These are phyloP conservation scores for Gymnocephalus cernua DNA, from an alignment of 2,113 vertebrate species.

Conservation along the genomic window DNA sequence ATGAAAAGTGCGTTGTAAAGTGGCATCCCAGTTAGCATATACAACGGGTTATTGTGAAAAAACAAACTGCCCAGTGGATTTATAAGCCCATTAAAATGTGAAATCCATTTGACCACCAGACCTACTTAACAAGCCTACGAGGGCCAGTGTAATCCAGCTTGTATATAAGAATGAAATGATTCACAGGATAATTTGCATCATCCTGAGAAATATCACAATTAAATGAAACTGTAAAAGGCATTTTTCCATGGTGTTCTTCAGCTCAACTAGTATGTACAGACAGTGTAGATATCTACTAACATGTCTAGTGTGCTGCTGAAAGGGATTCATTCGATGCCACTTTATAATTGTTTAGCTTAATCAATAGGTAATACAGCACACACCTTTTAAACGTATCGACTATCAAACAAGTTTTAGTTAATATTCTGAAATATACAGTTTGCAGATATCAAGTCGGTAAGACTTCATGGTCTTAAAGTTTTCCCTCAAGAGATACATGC, in stretches of 20 bases:
- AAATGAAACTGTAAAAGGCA: slow-evolving; percentile 7
- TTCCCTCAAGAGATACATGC: slow-evolving; percentile 59
- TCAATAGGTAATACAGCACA: slow-evolving; percentile 44
- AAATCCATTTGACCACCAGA: slow-evolving; percentile 73
- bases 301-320: background rate
- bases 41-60: slow-evolving; percentile 42
- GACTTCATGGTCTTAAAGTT: slow-evolving; percentile 62
- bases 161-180: slow-evolving; percentile 25
- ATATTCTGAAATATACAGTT: slow-evolving; percentile 45
- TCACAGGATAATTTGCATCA: slow-evolving; percentile 44
- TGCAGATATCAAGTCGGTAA: slow-evolving; percentile 32
- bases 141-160: slow-evolving; percentile 59
- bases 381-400: background rate
- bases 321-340: background rate
- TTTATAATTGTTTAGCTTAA: background rate
- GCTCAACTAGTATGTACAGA: background rate
- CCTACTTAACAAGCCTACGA: slow-evolving; percentile 52
- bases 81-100: slow-evolving; percentile 72
- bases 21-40: slow-evolving; percentile 33
- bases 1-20: slow-evolving; percentile 37
- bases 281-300: background rate
- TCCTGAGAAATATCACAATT: slow-evolving; percentile 18
- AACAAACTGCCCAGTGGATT: slow-evolving; percentile 64
- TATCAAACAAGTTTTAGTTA: background rate
- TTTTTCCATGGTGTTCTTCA: background rate